Percentiles rank a stretch among this genome's conserved stretches.
Conservation (phyloP, 2,888 invertebrate genomes). For the Myopa testacea region DNA sequence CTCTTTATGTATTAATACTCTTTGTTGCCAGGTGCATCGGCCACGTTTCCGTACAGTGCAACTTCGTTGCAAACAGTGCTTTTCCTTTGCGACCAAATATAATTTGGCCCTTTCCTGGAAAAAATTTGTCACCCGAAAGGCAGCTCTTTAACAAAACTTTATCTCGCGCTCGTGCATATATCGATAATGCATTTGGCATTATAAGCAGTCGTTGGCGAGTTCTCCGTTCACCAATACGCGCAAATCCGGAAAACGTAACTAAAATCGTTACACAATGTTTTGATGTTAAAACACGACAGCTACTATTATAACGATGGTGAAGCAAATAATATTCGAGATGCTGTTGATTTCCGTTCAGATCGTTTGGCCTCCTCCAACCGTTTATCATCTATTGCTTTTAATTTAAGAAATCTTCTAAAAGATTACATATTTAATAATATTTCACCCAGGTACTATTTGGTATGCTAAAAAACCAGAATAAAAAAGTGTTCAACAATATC, state of each 20-base stretch:
- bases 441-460: too few species aligned
- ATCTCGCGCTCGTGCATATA: conserved; percentile 1
- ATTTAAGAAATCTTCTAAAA: not conserved
- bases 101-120: not conserved
- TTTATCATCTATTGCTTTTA: not conserved
- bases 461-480: too few species aligned
- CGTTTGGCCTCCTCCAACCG: not conserved
- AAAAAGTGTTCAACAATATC: too few species aligned
- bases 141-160: conserved; percentile 9
- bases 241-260: conserved; percentile 17
- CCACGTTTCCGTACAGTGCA: not conserved
- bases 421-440: not conserved
- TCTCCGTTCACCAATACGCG: not conserved
- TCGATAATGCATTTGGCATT: conserved; percentile 22
- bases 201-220: not conserved
- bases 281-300: conserved; percentile 13
- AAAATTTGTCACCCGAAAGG: not conserved
- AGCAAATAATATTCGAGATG: not conserved
- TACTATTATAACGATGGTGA: not conserved
- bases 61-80: conserved; percentile 3
- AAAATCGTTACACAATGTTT: conserved; percentile 19
- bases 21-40: not conserved
- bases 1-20: too few species aligned
- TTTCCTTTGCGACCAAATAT: not conserved
- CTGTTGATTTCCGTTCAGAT: not conserved